Percentiles rank a stretch among this genome's conserved stretches.
Conservation (phyloP, 92 coral and sea anemone species). For the Bergia sp. region DNA sequence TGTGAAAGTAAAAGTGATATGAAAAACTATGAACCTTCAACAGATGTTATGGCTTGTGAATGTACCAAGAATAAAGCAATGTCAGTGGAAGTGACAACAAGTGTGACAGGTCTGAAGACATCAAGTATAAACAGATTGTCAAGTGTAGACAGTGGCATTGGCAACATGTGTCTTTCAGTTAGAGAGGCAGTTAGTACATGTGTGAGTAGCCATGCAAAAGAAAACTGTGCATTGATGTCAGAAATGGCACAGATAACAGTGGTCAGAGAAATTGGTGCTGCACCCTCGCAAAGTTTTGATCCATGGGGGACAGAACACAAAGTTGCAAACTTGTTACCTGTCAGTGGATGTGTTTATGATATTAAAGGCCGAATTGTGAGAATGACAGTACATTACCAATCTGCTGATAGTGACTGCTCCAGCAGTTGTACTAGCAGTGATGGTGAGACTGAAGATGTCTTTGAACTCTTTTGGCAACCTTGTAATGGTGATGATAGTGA, state of each 20-base stretch:
- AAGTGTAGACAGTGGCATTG: background rate
- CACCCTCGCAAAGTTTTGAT: background rate
- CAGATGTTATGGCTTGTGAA: conserved; percentile 11
- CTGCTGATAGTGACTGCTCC: background rate
- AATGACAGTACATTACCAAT: conserved; percentile 29
- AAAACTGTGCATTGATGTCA: background rate
- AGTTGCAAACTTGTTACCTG: background rate
- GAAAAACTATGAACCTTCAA: background rate
- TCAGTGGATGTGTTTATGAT: conserved; percentile 33
- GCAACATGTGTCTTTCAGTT: background rate
- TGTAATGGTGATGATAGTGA: background rate
- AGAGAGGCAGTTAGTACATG: background rate
- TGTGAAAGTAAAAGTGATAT: background rate
- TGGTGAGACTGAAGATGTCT: conserved; percentile 37
- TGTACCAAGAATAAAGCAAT: background rate
- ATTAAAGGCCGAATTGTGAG: conserved; percentile 8
- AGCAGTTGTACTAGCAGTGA: conserved; percentile 8
- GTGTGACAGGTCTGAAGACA: background rate
- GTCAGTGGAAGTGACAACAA: conserved; percentile 9
- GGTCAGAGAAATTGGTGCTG: background rate
- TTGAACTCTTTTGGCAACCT: conserved; percentile 39
- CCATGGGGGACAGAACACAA: background rate
- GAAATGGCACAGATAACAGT: background rate
- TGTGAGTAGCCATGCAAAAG: background rate
- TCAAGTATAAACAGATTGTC: background rate